phyloP scores from a whole-genome alignment of 2,113 vertebrate species.

The Phylloscopus whistleri region DNA sequence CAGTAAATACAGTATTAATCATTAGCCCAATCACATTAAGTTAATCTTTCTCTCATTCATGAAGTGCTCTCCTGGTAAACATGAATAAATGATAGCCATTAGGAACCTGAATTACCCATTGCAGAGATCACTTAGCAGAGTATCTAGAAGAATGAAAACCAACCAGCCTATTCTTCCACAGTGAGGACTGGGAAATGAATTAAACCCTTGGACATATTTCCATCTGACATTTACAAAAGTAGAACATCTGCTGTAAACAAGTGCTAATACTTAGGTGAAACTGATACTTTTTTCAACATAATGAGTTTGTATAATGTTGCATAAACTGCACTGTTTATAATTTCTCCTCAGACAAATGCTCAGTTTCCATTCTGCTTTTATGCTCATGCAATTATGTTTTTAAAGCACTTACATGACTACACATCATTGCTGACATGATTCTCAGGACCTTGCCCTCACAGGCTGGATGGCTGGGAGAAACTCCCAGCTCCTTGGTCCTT shows the following conservation, averaged over 20 bases:
- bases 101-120: constrained; percentile 45
- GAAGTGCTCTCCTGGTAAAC: constrained; percentile 39
- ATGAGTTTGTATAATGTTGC: background rate
- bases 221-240: background rate
- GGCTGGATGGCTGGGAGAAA: background rate
- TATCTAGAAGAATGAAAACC: background rate
- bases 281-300: background rate
- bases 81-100: constrained; percentile 65
- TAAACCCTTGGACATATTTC: constrained; percentile 20
- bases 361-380: background rate
- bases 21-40: constrained; percentile 29
- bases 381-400: background rate
- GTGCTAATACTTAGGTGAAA: background rate
- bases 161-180: background rate
- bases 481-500: background rate
- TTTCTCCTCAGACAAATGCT: background rate
- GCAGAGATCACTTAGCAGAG: constrained; percentile 27
- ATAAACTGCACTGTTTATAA: background rate
- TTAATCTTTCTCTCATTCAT: constrained; percentile 42
- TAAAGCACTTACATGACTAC: background rate
- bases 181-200: background rate
- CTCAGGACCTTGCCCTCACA: background rate
- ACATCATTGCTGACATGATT: background rate
- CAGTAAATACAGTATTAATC: constrained; percentile 29
- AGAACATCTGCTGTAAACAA: background rate